A percentile compares a stretch with the other conserved stretches of the same genome.
phyloP scores from a whole-genome alignment of 2,113 vertebrate species.

The Peromyscus maniculatus region DNA sequence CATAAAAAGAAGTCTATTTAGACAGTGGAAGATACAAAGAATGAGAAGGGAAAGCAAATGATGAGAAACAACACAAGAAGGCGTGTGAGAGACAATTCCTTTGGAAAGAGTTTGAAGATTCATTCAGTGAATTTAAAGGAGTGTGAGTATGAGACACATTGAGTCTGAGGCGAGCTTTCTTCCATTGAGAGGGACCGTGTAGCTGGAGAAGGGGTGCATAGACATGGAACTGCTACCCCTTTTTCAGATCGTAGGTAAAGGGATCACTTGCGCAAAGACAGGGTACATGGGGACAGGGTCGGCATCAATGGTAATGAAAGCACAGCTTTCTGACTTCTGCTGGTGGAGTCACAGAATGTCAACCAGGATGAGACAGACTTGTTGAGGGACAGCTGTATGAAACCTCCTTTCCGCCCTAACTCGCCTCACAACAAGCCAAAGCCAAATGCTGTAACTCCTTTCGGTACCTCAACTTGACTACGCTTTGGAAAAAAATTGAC shows the following conservation, averaged over 20 bases:
- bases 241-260: background rate
- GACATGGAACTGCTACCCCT: too few relatives aligned
- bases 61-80: background rate
- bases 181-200: background rate
- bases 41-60: background rate
- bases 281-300: background rate
- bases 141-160: background rate
- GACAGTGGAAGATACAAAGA: background rate
- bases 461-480: slow-evolving; percentile 11
- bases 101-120: background rate
- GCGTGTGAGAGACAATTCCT: background rate
- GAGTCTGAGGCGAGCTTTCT: background rate
- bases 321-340: background rate
- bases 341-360: background rate
- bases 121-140: background rate
- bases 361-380: background rate
- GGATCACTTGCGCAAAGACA: background rate
- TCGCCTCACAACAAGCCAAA: background rate
- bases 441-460: background rate
- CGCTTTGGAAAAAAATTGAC: slow-evolving; percentile 15
- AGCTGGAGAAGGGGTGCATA: background rate
- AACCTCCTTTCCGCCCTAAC: background rate
- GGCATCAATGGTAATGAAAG: accelerated
- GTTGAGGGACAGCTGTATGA: background rate
- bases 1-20: background rate